These are phyloP conservation scores for Malurus leucopterus DNA, from an alignment of 2,797 vertebrate species.

Conservation along the genomic window DNA sequence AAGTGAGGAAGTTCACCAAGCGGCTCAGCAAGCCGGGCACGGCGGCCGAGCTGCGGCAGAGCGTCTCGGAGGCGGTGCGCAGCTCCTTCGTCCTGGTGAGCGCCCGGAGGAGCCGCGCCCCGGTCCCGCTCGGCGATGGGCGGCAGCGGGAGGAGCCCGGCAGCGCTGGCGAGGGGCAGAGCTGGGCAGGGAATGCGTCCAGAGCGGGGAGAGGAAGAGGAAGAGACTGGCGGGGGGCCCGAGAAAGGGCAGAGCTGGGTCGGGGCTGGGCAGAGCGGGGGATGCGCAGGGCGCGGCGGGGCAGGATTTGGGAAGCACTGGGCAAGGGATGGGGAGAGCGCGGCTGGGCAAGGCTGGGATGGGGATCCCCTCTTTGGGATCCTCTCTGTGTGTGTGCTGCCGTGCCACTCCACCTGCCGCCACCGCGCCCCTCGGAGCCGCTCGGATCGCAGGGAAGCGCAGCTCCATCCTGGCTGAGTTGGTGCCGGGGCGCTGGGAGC, in stretches of 20 bases:
- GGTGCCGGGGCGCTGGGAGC: background rate
- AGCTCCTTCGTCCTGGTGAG: conserved; percentile 85
- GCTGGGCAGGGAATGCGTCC: background rate
- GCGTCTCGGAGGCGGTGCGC: conserved; percentile 91
- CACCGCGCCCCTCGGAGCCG: background rate
- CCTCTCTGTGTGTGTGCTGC: fast-evolving
- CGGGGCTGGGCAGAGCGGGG: background rate
- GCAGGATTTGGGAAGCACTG: background rate
- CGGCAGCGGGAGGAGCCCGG: background rate
- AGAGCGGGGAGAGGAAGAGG: background rate
- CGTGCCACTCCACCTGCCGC: background rate
- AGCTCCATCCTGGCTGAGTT: fast-evolving
- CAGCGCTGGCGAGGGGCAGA: background rate
- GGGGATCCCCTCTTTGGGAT: background rate
- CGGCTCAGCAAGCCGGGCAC: conserved; percentile 93
- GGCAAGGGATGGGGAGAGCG: background rate
- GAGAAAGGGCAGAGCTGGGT: background rate
- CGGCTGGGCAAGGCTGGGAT: background rate
- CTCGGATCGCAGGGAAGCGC: fast-evolving
- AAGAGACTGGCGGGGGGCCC: background rate
- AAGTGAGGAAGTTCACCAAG: conserved; percentile 95
- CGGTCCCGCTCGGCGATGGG: background rate
- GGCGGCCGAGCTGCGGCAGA: conserved; percentile 91
- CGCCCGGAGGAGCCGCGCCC: background rate
- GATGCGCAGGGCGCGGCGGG: background rate